These are phyloP conservation scores for Abrostola triplasia DNA, from an alignment of 2,888 invertebrate genomes.

Conservation along the genomic window DNA sequence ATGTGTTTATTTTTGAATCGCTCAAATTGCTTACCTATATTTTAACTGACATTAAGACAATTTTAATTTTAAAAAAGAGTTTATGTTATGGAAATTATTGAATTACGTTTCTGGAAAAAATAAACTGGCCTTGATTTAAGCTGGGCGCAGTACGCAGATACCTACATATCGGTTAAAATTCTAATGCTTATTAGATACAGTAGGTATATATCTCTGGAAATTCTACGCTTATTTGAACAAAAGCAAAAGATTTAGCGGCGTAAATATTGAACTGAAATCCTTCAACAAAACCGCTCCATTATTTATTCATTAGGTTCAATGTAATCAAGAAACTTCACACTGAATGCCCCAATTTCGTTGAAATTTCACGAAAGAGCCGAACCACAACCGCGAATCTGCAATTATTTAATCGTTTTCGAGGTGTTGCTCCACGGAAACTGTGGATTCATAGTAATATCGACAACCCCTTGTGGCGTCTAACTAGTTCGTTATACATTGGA, in stretches of 20 bases:
- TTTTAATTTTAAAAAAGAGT: neutral
- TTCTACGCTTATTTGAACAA: neutral
- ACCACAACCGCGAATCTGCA: constrained; percentile 78
- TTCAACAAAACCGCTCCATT: constrained; percentile 66
- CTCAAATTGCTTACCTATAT: neutral
- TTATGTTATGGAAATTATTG: no score
- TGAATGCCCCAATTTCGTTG: constrained; percentile 77
- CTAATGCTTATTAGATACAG: no score
- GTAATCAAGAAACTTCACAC: constrained; percentile 78
- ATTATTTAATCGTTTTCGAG: constrained; percentile 85
- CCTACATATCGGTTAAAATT: no score
- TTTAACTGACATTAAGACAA: no score
- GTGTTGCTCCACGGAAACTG: constrained; percentile 80
- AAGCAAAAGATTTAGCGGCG: constrained; percentile 11
- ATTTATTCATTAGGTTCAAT: constrained; percentile 77
- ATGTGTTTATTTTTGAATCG: no score
- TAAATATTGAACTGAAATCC: constrained; percentile 59
- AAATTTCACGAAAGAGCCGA: constrained; percentile 78
- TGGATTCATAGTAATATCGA: constrained; percentile 68
- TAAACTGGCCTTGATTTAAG: no score
- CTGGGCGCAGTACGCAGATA: no score
- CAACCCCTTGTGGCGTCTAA: constrained; percentile 42
- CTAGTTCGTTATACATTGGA: constrained; percentile 50
- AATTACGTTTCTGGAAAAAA: no score
- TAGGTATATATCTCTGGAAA: no score